phyloP scores from a whole-genome alignment of 2,113 vertebrate genomes.

The Ibidorhyncha struthersii region DNA sequence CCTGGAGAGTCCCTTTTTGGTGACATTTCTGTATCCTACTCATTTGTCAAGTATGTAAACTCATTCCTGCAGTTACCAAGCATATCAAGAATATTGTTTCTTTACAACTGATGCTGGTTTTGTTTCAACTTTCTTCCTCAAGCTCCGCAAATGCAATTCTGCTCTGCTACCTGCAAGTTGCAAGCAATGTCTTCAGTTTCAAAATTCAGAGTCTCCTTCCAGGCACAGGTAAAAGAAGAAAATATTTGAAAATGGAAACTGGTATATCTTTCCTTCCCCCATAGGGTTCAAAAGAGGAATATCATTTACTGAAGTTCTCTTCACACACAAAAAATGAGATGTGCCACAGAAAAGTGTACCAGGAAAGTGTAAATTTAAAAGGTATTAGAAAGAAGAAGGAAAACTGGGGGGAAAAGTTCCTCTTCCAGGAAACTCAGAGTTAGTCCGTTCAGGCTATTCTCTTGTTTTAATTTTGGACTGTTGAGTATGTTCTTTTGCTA shows the following conservation, averaged over 20 bases:
- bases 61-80: constrained; percentile 32
- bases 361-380: background rate
- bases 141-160: background rate
- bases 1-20: background rate
- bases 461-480: background rate
- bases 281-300: background rate
- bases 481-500: background rate
- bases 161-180: background rate
- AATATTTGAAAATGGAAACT: background rate
- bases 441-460: background rate
- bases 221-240: background rate
- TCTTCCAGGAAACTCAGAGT: background rate
- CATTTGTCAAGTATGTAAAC: constrained; percentile 20
- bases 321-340: background rate
- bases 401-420: background rate
- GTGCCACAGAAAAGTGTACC: background rate
- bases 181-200: background rate
- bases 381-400: background rate
- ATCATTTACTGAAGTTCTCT: background rate
- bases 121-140: background rate
- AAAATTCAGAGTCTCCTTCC: background rate
- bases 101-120: background rate
- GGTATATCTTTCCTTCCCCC: background rate
- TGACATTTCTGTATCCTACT: background rate
- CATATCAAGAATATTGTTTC: background rate